A percentile compares a stretch with the other conserved stretches of the same genome.
phyloP scores from a whole-genome alignment of 2,113 vertebrate genomes.

The Protomyctophum bolini region DNA sequence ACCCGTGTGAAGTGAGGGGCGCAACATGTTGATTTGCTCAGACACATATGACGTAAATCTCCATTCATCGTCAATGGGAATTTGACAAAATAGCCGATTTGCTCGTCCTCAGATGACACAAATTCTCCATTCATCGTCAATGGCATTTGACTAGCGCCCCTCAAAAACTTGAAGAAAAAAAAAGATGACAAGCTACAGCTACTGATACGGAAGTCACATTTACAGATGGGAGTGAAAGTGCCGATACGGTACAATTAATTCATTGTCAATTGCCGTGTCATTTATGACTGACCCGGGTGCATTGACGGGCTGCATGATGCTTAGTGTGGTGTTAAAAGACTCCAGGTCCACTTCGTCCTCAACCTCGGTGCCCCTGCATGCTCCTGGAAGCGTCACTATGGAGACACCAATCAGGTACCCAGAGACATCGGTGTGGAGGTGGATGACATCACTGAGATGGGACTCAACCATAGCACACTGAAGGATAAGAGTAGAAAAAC shows the following conservation, averaged over 20 bases:
- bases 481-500: background rate
- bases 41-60: too few species aligned
- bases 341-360: slow-evolving; percentile 91
- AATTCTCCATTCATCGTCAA: too few species aligned
- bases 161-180: background rate
- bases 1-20: too few species aligned
- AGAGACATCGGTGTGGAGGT: slow-evolving; percentile 84
- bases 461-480: slow-evolving; percentile 93
- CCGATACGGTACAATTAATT: too few species aligned
- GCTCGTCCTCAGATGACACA: too few species aligned
- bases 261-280: too few species aligned
- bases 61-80: too few species aligned
- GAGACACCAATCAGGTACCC: slow-evolving; percentile 88
- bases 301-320: slow-evolving; percentile 78
- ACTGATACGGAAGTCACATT: too few species aligned
- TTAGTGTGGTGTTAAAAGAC: slow-evolving; percentile 87
- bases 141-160: too few species aligned
- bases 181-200: background rate
- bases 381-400: slow-evolving; percentile 85
- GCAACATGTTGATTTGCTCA: too few species aligned
- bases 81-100: too few species aligned
- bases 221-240: too few species aligned
- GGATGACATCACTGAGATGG: slow-evolving; percentile 88
- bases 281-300: slow-evolving; percentile 81
- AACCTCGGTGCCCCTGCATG: slow-evolving; percentile 86